Evolutionary conservation across 2,888 invertebrate genomes (phyloP), one percentile per base, ranked within the genome.

Genomic region (Agrochola lota): DNA sequence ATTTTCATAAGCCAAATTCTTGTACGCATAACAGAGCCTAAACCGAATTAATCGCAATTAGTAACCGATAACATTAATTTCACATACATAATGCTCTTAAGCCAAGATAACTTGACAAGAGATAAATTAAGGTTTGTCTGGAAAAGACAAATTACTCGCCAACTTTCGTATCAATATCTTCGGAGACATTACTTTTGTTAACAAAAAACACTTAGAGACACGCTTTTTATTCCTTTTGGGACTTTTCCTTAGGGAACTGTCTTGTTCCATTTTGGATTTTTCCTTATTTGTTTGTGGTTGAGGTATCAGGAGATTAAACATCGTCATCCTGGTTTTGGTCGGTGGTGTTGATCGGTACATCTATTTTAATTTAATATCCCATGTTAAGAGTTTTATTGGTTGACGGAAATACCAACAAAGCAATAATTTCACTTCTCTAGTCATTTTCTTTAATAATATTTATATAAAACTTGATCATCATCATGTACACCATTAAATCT

Each of bases 181-280:
- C 8, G 55, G 20, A 66, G 35, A 83, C 83, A 86, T 85, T 86
- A 83, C 81, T 87, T 87, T 85, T 80, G 77, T 85, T 80, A 81
- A 73, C 70, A 80, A 85, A n/a, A 84, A 85, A 85, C 80, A 78
- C 77, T 71, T 70, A 67, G 62, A 55, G 57, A 74, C 73, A 68
- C 35, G 55, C 52, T 73, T 77, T 68, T 73, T 83, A 71, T 76
- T 71, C 40, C 52, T 60, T 66, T 62, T 17, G 77, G 62, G 68
- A 66, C 8, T 60, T 52, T 62, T 71, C 70, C 63, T 78, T 57
- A 40, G 68, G 72, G 68, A 72, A 35, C 46, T 64, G 63, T 71
- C 40, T 55, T 9, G 35, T 49, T 30, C 40, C 12, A 63, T 78
- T 80, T 68, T 74, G 57, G 26, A 71, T 59, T 23, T 71, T 69